Conservation (phyloP, 2,888 invertebrate genomes). For the Synergus itoensis region DNA sequence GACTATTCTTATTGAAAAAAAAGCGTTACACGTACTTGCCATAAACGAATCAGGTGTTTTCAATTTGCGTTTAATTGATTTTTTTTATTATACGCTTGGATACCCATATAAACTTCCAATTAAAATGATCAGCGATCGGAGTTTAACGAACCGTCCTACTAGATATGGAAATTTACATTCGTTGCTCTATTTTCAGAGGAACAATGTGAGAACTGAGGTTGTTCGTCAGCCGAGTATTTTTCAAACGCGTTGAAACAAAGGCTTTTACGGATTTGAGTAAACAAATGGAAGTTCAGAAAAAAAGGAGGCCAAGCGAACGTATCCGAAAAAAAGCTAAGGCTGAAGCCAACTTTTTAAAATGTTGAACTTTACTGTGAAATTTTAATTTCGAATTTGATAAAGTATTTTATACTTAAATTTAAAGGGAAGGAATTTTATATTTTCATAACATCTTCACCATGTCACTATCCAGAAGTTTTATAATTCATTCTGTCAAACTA, state of each 20-base stretch:
- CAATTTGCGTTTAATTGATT: neutral
- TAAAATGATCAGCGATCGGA: constrained; percentile 54
- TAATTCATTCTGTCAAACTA: neutral
- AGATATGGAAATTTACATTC: constrained; percentile 45
- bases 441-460: too few species aligned
- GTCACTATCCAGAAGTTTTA: too few species aligned
- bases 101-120: constrained; percentile 50
- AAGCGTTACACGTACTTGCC: neutral
- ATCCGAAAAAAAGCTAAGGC: constrained; percentile 1
- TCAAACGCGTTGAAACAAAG: neutral
- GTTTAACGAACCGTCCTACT: constrained; percentile 39
- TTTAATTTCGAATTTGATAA: neutral
- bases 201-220: neutral
- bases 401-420: neutral
- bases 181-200: neutral
- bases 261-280: constrained; percentile 32
- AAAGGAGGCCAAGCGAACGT: constrained; percentile 3
- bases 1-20: too few species aligned
- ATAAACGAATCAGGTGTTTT: neutral
- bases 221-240: constrained; percentile 25
- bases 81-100: neutral
- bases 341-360: neutral
- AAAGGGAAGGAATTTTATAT: too few species aligned
- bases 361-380: neutral
- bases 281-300: neutral